Evolutionary conservation across 1,140 invertebrate genomes (phyloP).

Genomic region (Temnothorax nylanderi): DNA sequence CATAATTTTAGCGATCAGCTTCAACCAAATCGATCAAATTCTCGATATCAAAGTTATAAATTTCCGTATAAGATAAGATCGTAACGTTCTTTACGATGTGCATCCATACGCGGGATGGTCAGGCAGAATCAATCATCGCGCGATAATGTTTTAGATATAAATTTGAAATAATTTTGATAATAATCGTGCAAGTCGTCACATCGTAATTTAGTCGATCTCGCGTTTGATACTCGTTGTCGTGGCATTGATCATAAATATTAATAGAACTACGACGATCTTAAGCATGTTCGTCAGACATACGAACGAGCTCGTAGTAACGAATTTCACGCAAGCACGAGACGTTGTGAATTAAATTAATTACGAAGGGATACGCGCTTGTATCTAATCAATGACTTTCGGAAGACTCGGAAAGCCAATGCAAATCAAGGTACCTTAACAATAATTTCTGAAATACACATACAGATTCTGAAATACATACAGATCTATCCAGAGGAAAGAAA

Average conservation of each 20-base stretch:
- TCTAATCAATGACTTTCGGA: neutral
- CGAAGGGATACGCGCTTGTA: neutral
- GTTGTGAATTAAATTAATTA: conserved; percentile 31
- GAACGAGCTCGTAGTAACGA: neutral
- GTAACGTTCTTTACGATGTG: conserved; percentile 16
- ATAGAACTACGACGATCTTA: conserved; percentile 41
- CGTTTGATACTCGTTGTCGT: conserved; percentile 38
- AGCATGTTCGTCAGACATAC: neutral
- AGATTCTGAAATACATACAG: neutral
- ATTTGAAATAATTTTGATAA: conserved; percentile 71
- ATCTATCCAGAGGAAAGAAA: neutral
- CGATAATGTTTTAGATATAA: conserved; percentile 64
- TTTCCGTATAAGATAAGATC: conserved; percentile 31
- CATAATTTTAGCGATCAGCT: conserved; percentile 15
- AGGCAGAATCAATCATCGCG: conserved; percentile 21
- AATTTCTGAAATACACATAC: neutral
- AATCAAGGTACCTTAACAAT: neutral
- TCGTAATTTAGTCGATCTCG: conserved; percentile 59
- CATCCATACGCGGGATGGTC: neutral
- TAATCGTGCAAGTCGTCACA: conserved; percentile 64
- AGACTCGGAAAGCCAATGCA: neutral
- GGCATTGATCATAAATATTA: conserved; percentile 29
- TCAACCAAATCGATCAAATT: conserved; percentile 54
- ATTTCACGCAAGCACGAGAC: neutral
- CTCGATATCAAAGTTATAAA: conserved; percentile 41